Evolutionary conservation across 1,140 invertebrate species (phyloP).

Genomic region (Conopomorpha cramerella): DNA sequence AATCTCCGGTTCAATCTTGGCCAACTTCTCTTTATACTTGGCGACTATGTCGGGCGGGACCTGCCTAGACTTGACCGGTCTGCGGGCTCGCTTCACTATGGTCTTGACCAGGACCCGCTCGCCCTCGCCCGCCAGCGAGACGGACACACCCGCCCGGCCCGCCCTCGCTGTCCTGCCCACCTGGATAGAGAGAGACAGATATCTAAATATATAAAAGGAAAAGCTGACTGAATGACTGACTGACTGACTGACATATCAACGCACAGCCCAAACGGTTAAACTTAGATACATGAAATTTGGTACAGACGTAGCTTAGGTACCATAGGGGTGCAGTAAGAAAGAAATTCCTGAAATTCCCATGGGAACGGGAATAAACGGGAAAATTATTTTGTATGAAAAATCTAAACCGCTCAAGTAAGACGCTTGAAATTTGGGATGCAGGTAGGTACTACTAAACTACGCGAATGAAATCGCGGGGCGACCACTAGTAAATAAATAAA

Average conservation of each 20-base stretch:
- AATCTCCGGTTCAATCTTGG: constrained; percentile 76
- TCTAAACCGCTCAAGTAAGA: no score
- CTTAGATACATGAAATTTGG: no score
- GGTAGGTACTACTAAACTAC: no score
- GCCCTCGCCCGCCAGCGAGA: constrained; percentile 91
- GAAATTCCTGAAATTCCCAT: no score
- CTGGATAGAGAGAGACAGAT: constrained; percentile 28
- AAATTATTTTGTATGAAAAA: no score
- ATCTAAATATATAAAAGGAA: not conserved
- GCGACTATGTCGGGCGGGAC: constrained; percentile 87
- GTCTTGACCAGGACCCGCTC: constrained; percentile 91
- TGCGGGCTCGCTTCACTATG: constrained; percentile 84
- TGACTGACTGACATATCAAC: not conserved
- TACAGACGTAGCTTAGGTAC: no score
- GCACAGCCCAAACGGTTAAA: not conserved
- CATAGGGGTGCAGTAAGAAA: no score
- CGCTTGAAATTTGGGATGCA: no score
- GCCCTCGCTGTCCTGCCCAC: constrained; percentile 95
- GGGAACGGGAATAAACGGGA: no score
- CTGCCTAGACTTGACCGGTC: constrained; percentile 85
- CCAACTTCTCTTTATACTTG: constrained; percentile 81
- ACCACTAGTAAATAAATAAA: constrained; percentile 1
- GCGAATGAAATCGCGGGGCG: no score
- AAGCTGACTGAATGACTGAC: not conserved
- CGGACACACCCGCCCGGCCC: constrained; percentile 85